Conservation (phyloP, 2,113 vertebrate species). For the Leptocoma aspasia region DNA sequence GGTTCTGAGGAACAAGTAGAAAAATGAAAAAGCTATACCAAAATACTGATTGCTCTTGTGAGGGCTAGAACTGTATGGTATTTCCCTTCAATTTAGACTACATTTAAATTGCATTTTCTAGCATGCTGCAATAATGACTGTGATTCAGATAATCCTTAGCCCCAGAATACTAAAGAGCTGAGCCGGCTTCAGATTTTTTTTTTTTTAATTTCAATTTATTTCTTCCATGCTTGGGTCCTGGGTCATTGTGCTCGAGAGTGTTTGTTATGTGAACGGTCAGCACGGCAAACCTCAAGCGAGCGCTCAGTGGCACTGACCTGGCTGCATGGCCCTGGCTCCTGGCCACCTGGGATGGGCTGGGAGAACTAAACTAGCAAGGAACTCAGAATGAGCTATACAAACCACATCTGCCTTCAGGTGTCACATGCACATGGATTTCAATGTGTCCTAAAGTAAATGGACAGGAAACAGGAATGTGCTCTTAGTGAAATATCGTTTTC, state of each 20-base stretch:
- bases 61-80: neutral
- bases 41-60: neutral
- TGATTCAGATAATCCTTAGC: neutral
- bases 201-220: neutral
- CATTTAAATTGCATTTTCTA: neutral
- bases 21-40: neutral
- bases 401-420: neutral
- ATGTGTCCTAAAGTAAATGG: neutral
- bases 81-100: neutral
- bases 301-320: neutral
- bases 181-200: neutral
- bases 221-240: neutral
- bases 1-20: neutral
- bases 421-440: neutral
- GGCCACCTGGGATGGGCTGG: neutral
- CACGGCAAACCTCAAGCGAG: neutral
- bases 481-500: neutral
- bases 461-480: neutral
- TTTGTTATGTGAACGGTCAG: neutral
- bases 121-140: neutral
- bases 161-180: neutral
- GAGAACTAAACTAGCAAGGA: neutral
- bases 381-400: neutral
- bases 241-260: fast-evolving
- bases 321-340: neutral